phyloP scores from a whole-genome alignment of 2,113 vertebrate genomes.

The Saguinus imperator region DNA sequence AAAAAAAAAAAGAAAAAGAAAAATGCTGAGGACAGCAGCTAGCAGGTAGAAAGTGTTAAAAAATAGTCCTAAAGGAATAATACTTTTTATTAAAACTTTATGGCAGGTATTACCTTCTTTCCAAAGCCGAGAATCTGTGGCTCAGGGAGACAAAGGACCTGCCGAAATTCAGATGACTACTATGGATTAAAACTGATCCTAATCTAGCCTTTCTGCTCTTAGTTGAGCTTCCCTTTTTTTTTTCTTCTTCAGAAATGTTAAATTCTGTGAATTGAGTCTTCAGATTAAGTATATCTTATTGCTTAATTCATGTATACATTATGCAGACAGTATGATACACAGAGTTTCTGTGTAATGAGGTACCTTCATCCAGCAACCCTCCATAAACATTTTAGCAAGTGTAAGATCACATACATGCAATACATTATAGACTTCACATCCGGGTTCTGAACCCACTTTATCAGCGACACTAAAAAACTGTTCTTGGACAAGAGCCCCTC shows the following conservation, averaged over 20 bases:
- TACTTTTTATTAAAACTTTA: background rate
- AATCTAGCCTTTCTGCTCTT: background rate
- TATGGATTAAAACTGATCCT: conserved; percentile 24
- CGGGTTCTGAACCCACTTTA: conserved; percentile 60
- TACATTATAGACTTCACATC: conserved; percentile 36
- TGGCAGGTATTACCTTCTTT: conserved; percentile 2
- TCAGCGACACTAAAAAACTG: conserved; percentile 60
- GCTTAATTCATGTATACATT: conserved; percentile 49
- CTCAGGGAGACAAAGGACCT: background rate
- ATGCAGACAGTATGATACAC: conserved; percentile 44
- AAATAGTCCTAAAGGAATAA: background rate
- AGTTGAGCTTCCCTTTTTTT: background rate
- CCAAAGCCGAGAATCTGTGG: background rate
- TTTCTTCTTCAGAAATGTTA: conserved; percentile 21
- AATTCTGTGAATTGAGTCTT: conserved; percentile 57
- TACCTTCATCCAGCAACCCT: conserved; percentile 37
- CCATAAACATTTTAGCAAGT: conserved; percentile 58
- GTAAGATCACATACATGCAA: conserved; percentile 15
- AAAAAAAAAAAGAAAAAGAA: no score
- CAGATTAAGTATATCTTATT: conserved; percentile 57
- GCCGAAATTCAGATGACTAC: background rate
- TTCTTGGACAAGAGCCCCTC: conserved; percentile 44
- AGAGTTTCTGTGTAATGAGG: conserved; percentile 61
- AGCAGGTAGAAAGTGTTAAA: background rate
- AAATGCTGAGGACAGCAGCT: background rate